Conservation (phyloP, 2,113 vertebrate genomes). For the Scytalopus superciliaris region DNA sequence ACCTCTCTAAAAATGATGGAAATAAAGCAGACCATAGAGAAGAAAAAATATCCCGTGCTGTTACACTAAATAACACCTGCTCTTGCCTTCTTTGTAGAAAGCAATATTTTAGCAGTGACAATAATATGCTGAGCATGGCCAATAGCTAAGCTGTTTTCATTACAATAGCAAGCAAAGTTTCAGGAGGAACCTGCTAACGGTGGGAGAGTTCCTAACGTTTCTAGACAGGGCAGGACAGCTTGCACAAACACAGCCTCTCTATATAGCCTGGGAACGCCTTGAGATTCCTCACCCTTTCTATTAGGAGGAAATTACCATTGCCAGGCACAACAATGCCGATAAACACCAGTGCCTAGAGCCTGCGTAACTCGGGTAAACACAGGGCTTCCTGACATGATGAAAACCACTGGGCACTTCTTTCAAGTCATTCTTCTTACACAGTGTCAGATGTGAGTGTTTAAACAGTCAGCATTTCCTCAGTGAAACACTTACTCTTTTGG, state of each 20-base stretch:
- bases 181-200: not conserved
- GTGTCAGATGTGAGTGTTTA: conserved; percentile 67
- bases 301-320: conserved; percentile 71
- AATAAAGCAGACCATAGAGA: not conserved
- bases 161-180: not conserved
- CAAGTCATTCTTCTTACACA: conserved; percentile 66
- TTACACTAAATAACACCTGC: not conserved
- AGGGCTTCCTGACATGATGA: conserved; percentile 67
- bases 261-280: conserved; percentile 69
- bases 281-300: conserved; percentile 62
- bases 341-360: conserved; percentile 62
- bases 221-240: conserved; percentile 29
- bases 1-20: not conserved
- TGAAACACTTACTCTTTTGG: not conserved
- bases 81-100: not conserved
- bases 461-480: conserved; percentile 61
- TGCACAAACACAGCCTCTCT: conserved; percentile 46
- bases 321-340: conserved; percentile 71
- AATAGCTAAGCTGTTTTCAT: not conserved
- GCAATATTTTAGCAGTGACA: not conserved
- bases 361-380: conserved; percentile 71
- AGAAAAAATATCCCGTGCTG: not conserved
- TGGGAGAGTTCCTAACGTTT: conserved; percentile 2
- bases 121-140: not conserved
- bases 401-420: conserved; percentile 58